Base-by-base conservation (phyloP, 1,140 invertebrate genomes). In the Anastrepha ludens region DNA sequence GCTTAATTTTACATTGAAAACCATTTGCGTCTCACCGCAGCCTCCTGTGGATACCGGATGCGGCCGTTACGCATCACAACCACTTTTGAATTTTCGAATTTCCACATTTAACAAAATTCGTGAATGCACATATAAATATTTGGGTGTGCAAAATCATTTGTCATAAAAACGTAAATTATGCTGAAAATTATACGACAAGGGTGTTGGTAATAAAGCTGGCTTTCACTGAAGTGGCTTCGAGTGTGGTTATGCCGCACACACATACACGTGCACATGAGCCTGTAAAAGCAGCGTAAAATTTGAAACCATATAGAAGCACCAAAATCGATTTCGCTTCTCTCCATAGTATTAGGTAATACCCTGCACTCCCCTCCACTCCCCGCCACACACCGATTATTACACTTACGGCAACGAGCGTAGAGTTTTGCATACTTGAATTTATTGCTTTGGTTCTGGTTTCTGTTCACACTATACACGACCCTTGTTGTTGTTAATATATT, bases 1-100 rank as follows among this genome's bases (percentile, higher is more conserved):
- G 47, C n/a, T 81, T 81, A 81, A 81, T 81, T 81, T 81, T 81
- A 50, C 74, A 81, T 81, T 81, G 74, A 81, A 81, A 81, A 55
- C 55, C 9, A 29, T n/a, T 81, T 81, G 47, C 74, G 74, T 55
- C 17, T 50, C 74, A 55, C 47, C 17, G 47, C 74, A 81, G 7
- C 20, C 74, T 47, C 50, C n/a, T n/a, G 20, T 9, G 47, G 7
- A 29, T 29, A 29, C 70, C 70, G 70, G 70, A 44, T n/a, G n/a
- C 29, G 39, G 70, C 4, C 17, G 15, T 47, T 15, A 15, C 41
- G 17, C 70, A 74, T 11, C 70, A 44, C 44, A 74, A 47, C 41
- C 44, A 9, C 39, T 47, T 74, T 55, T n/a, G 20, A 17, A 81
- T 58, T 81, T 81, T 81, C 47, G 74, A 81, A 81, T 81, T 55